phyloP scores from a whole-genome alignment of 2,888 invertebrate species.

The Acrocera orbiculus region DNA sequence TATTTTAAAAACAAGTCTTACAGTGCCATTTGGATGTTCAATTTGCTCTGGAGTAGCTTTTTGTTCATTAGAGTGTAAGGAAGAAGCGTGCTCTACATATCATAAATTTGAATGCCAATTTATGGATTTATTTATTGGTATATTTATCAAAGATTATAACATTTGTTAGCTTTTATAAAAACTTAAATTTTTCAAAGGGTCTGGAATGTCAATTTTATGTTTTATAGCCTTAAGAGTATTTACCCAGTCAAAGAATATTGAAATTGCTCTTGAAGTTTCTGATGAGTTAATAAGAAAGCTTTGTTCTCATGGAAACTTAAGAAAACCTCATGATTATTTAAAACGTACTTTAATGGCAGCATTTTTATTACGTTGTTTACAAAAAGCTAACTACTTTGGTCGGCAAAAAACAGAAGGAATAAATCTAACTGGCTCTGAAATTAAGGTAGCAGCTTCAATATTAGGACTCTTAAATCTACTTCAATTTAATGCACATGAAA shows the following conservation, averaged over 20 bases:
- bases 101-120: conserved; percentile 61
- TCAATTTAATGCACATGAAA: conserved; percentile 76
- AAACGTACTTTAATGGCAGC: conserved; percentile 60
- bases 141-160: conserved; percentile 10
- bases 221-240: conserved; percentile 57
- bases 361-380: conserved; percentile 53
- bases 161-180: conserved; percentile 1
- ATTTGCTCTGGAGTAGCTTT: conserved; percentile 62
- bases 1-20: conserved; percentile 28
- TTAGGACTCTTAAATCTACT: conserved; percentile 54
- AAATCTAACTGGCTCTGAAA: conserved; percentile 36
- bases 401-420: conserved; percentile 29
- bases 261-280: conserved; percentile 26
- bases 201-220: conserved; percentile 66
- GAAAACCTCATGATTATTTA: conserved; percentile 50
- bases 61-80: conserved; percentile 48
- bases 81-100: conserved; percentile 44
- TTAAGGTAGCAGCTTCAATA: conserved; percentile 44
- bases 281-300: conserved; percentile 41
- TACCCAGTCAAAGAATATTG: conserved; percentile 43
- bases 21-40: conserved; percentile 51
- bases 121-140: conserved; percentile 55
- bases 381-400: conserved; percentile 47
- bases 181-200: conserved; percentile 26
- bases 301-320: conserved; percentile 43